Conservation (phyloP, 2,888 invertebrate species). For the Tetragonula carbonaria region DNA sequence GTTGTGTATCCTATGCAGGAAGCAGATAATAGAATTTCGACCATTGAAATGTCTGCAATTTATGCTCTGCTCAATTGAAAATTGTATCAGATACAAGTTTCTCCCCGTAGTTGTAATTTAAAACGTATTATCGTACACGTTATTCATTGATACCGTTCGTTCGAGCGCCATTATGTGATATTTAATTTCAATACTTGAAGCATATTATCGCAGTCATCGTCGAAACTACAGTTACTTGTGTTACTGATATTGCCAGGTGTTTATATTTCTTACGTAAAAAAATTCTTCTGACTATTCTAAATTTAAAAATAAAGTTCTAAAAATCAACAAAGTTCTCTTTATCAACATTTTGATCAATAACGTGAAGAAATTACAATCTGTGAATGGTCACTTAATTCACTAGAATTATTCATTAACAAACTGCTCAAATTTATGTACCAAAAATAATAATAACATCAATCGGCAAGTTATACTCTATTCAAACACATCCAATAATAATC, state of each 20-base stretch:
- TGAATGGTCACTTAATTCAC: too few species aligned
- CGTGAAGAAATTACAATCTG: too few species aligned
- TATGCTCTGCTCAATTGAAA: conserved; percentile 8
- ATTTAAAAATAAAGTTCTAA: too few species aligned
- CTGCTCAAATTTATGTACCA: background rate
- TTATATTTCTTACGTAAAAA: background rate
- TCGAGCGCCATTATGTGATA: background rate
- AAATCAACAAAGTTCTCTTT: too few species aligned
- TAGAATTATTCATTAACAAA: too few species aligned
- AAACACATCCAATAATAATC: background rate
- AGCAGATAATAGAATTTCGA: conserved; percentile 15
- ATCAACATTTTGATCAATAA: too few species aligned
- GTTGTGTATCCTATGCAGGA: conserved; percentile 7
- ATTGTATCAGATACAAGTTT: background rate
- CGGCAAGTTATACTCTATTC: background rate
- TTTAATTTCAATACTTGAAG: background rate
- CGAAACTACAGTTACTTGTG: background rate
- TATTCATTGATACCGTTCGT: background rate
- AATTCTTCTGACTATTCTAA: background rate
- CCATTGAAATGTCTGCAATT: conserved; percentile 10
- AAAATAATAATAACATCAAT: background rate
- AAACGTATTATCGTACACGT: background rate
- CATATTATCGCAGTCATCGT: background rate
- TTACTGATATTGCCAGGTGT: background rate
- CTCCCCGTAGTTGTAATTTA: background rate